Base-by-base conservation (phyloP, 2,888 invertebrate species). In the Leptopilina myrica region DNA sequence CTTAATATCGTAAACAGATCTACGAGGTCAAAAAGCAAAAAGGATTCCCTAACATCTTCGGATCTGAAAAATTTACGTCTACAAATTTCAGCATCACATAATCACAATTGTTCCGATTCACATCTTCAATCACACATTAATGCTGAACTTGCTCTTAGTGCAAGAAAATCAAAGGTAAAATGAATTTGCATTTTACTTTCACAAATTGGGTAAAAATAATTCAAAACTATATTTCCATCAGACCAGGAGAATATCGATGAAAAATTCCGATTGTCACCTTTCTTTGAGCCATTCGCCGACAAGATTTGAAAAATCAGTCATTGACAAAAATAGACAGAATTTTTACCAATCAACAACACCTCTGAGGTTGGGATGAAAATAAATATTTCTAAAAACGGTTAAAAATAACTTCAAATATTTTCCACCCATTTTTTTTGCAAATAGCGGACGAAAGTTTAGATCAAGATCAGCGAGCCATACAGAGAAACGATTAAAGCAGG, bases 121-220 rank as follows among this genome's bases (percentile, higher is more conserved):
- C 90, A 90, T 76, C 76, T 90, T 5, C 88, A 89, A 76, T 90
- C 90, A 20, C 90, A 90, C 26, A 86, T 89, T 8, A 90, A 90
- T 77, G 88, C 89, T 3, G 89, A 89, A 79, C 80, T 88, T 1
- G 85, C 83, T 33, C 69, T 85, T 26, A 85, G 81, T 20, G 85
- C 67, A 69, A 84, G 86, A 33, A 84, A 65, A 59, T 85, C 87
- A n/a, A 88, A 86, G 82, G 89, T 89, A 84, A 9, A 3, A 20
- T 9, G 1, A 20, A 20, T 20, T 20, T 20, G 4, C 1, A 62
- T 5, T 62, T 8, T 62, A 6, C 7, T 62, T 62, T n/a, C n/a
- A n/a, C 20, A 5, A 59, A 6, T 20, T 43, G 43, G 43, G 43
- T 43, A 8, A 43, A 43, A 8, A 43, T 9, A 8, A 9, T 15